These are phyloP conservation scores for Hippasteria phrygiana DNA, from an alignment of 53 echinoderm and acorn worm genomes.

Conservation along the genomic window DNA sequence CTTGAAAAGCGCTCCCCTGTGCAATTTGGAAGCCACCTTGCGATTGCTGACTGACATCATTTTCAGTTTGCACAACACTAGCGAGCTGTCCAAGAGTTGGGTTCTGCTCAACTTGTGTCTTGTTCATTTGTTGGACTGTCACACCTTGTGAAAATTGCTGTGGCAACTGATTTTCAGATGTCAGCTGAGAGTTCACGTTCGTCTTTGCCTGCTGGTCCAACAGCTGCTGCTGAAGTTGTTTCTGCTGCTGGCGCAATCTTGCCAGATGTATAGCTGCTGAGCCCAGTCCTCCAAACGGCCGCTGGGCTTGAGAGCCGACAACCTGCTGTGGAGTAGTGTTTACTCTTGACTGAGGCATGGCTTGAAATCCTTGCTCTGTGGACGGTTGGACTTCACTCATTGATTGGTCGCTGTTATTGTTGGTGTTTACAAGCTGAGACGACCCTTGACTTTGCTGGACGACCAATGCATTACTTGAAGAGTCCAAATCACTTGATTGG, in stretches of 20 bases:
- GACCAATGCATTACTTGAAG: background rate
- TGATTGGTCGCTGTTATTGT: conserved; percentile 53
- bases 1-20: conserved; percentile 27
- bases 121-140: background rate
- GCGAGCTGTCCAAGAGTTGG: conserved; percentile 7
- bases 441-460: conserved; percentile 7
- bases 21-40: background rate
- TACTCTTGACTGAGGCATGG: background rate
- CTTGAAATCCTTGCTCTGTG: conserved; percentile 30
- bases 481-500: conserved; percentile 4
- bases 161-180: conserved; percentile 14
- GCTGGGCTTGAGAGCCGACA: conserved; percentile 17
- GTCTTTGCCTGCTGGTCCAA: conserved; percentile 1
- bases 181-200: background rate
- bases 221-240: conserved; percentile 25
- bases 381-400: background rate
- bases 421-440: conserved; percentile 17
- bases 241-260: conserved; percentile 35
- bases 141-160: conserved; percentile 3
- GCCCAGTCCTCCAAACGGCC: conserved; percentile 35
- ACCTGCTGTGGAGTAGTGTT: conserved; percentile 16
- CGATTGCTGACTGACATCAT: background rate
- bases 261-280: conserved; percentile 50
- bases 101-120: background rate
- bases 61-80: conserved; percentile 10